Evolutionary conservation across 1,140 invertebrate genomes (phyloP).

Genomic region (Conus ventricosus): DNA sequence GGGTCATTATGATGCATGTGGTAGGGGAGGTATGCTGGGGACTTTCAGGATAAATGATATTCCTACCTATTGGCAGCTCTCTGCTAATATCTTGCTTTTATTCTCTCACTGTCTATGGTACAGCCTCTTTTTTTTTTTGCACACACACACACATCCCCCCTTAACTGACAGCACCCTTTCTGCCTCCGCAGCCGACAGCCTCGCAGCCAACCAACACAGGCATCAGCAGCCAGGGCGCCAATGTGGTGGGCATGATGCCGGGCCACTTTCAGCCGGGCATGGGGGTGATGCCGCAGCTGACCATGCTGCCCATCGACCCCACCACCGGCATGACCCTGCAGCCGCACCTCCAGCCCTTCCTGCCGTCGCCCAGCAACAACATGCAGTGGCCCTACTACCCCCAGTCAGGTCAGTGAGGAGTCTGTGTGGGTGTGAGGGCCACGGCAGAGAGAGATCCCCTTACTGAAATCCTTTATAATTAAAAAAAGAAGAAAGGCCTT

Average conservation of each 20-base stretch:
- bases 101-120: too few species aligned
- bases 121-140: too few species aligned
- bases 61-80: too few species aligned
- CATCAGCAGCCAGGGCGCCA: background rate
- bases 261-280: slow-evolving; percentile 31
- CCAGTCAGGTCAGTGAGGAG: slow-evolving; percentile 52
- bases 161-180: too few species aligned
- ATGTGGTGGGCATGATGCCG: slow-evolving; percentile 26
- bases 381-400: slow-evolving; percentile 63
- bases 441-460: background rate
- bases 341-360: slow-evolving; percentile 29
- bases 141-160: too few species aligned
- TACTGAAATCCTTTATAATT: background rate
- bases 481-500: background rate
- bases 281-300: slow-evolving; percentile 34
- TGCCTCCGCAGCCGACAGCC: background rate
- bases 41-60: too few species aligned
- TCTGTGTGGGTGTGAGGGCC: background rate
- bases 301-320: slow-evolving; percentile 31
- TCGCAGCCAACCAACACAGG: slow-evolving; percentile 6
- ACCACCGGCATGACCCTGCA: slow-evolving; percentile 24
- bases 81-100: too few species aligned
- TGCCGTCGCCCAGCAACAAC: slow-evolving; percentile 32
- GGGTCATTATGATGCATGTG: too few species aligned
- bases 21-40: too few species aligned